Conservation (phyloP, 2,888 invertebrate species). For the Enchytraeus crypticus region DNA sequence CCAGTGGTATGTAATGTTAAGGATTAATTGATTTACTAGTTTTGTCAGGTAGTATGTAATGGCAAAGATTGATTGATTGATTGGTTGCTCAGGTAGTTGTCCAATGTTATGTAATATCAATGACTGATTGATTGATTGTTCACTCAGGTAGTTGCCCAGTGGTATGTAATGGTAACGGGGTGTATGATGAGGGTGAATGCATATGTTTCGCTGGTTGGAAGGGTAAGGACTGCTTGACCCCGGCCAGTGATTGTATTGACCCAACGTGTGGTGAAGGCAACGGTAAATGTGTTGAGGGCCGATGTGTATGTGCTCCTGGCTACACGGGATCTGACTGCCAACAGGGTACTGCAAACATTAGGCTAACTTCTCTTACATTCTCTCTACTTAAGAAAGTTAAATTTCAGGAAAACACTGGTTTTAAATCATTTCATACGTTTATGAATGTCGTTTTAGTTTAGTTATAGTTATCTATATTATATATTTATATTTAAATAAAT, state of each 20-base stretch:
- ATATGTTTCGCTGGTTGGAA: constrained; percentile 97
- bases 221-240: constrained; percentile 88
- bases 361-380: not conserved
- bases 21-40: too few relatives aligned
- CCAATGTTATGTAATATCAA: too few relatives aligned
- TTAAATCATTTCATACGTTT: too few relatives aligned
- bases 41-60: too few relatives aligned
- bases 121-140: not conserved
- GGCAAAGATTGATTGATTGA: too few relatives aligned
- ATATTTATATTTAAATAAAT: too few relatives aligned
- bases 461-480: too few relatives aligned
- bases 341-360: constrained; percentile 64
- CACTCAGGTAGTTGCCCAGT: constrained; percentile 62
- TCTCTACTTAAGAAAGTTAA: not conserved
- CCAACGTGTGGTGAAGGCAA: constrained; percentile 91
- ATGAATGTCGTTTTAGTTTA: too few relatives aligned
- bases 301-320: constrained; percentile 75
- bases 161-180: constrained; percentile 89
- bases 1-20: too few relatives aligned
- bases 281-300: constrained; percentile 72
- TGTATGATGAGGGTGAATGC: constrained; percentile 91
- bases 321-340: constrained; percentile 88
- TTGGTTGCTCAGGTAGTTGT: too few relatives aligned
- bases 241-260: constrained; percentile 91
- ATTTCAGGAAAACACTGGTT: too few relatives aligned